Evolutionary conservation across 1,140 invertebrate genomes (phyloP).

Genomic region (Drosophila athabasca): DNA sequence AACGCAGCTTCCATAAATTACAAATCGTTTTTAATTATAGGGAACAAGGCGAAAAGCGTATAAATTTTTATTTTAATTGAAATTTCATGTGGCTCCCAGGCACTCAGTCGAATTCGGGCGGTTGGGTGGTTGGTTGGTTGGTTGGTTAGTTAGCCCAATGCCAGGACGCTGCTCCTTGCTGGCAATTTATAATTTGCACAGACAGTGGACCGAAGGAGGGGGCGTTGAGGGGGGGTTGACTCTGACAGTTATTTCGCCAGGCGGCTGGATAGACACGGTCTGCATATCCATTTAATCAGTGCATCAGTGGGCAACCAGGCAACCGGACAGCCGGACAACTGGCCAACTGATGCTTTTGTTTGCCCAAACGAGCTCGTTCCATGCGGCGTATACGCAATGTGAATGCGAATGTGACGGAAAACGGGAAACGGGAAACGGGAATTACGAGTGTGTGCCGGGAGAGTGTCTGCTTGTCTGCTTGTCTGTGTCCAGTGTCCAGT

Average conservation of each 20-base stretch:
- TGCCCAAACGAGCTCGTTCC: slow-evolving; percentile 18
- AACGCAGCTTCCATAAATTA: slow-evolving; percentile 32
- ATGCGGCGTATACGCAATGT: slow-evolving; percentile 53
- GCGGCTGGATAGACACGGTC: slow-evolving; percentile 59
- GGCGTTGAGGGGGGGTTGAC: too few relatives aligned
- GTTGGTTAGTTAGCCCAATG: slow-evolving; percentile 15
- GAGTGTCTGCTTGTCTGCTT: slow-evolving; percentile 1
- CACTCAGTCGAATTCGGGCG: background rate
- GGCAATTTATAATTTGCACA: slow-evolving; percentile 73
- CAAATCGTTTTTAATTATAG: slow-evolving; percentile 72
- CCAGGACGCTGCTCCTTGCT: slow-evolving; percentile 14
- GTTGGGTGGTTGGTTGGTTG: slow-evolving; percentile 14
- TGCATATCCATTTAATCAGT: slow-evolving; percentile 76
- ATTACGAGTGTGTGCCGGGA: background rate
- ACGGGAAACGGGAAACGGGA: background rate
- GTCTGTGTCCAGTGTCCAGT: background rate
- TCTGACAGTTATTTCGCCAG: slow-evolving; percentile 44
- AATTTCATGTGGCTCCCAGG: slow-evolving; percentile 63
- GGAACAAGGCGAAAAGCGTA: slow-evolving; percentile 44
- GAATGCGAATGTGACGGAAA: slow-evolving; percentile 21
- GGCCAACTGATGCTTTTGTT: slow-evolving; percentile 51
- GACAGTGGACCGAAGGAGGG: slow-evolving; percentile 9
- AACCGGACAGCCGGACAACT: slow-evolving; percentile 17
- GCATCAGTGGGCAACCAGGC: slow-evolving; percentile 34
- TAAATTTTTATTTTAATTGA: slow-evolving; percentile 77